Base-by-base conservation (phyloP, 2,888 invertebrate genomes). In the Oligia fasciuncula region DNA sequence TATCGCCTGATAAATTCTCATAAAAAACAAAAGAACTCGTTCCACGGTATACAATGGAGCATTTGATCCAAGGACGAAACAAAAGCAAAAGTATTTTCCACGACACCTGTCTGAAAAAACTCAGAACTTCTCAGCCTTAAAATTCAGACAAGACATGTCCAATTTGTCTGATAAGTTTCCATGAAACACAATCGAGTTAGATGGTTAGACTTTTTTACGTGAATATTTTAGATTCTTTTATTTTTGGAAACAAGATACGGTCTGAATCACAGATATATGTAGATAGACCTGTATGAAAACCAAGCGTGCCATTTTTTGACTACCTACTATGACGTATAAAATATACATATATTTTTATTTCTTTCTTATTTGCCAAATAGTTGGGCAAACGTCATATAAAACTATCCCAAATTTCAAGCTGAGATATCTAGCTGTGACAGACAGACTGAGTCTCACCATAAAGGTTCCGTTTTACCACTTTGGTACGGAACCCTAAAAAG, bases 101-200 rank as follows among this genome's bases (percentile, higher is more conserved):
- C 46, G 40, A 46, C 14, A 73, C 60, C 71, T 72, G 72, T 65
- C 49, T 69, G n/a, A 51, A 63, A 70, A 43, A 74, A 71, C n/a
- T 57, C 67, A 73, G 49, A 51, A 65, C 54, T 73, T 65, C 4
- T 46, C 66, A 43, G 51, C 43, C 70, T 77, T 74, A 49, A 76
- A 71, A 71, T 79, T 81, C 71, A 65, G 74, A 66, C 63, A 65
- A 66, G 73, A 73, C 77, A 54, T 74, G 49, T 73, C 43, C 78
- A 86, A 88, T 80, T 79, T 71, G 80, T 82, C 77, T 82, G 79
- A 60, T 75, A 79, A 87, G 67, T 87, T 82, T 76, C 57, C 54
- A 46, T 67, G 46, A 13, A 60, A 74, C n/a, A 46, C 49, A 87
- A 87, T 82, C 35, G 63, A 79, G 76, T 78, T 81, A 35, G 29